These are phyloP conservation scores for Eupithecia insigniata DNA, from an alignment of 2,888 invertebrate species.

Conservation along the genomic window DNA sequence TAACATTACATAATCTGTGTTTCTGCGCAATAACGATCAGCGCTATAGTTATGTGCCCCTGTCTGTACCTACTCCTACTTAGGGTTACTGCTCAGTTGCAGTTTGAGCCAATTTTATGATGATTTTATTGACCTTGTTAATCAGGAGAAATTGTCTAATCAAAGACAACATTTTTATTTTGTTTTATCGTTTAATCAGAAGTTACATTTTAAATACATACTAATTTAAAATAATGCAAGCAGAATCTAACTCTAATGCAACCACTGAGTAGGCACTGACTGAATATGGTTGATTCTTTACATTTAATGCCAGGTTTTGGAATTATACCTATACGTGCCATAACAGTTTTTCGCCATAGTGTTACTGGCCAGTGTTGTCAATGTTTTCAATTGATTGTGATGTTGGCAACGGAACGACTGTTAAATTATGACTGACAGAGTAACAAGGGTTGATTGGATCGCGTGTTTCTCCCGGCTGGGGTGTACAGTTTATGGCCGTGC, in stretches of 20 bases:
- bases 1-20: too few relatives aligned
- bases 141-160: background rate
- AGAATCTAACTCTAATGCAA: background rate
- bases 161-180: too few relatives aligned
- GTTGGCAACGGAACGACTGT: slow-evolving; percentile 70
- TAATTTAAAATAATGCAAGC: background rate
- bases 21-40: too few relatives aligned
- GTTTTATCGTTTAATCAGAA: background rate
- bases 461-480: slow-evolving; percentile 60
- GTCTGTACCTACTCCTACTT: too few relatives aligned
- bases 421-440: slow-evolving; percentile 67
- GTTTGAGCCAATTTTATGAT: background rate
- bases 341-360: background rate
- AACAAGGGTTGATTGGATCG: slow-evolving; percentile 78
- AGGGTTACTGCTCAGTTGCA: too few relatives aligned
- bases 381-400: slow-evolving; percentile 42
- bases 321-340: background rate
- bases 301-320: background rate
- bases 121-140: too few relatives aligned
- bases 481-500: slow-evolving; percentile 59
- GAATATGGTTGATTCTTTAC: background rate
- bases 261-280: background rate
- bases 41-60: too few relatives aligned
- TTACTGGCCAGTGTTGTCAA: slow-evolving; percentile 18
- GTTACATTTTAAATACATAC: background rate